Conservation (phyloP, 2,113 vertebrate species). For the Gorsachius goisagi region DNA sequence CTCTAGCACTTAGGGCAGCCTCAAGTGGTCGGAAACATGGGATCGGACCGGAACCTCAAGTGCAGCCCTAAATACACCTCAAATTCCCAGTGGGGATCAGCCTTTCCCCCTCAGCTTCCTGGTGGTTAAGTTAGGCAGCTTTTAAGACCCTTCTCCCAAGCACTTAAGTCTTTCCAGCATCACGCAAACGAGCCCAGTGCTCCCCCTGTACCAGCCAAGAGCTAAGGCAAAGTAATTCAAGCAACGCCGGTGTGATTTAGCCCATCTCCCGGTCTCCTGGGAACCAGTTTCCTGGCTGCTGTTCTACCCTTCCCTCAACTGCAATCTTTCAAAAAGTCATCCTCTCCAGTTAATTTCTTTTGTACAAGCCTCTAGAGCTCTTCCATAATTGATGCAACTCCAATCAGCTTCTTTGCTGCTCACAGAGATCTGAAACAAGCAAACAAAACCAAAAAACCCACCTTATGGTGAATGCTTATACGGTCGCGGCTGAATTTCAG, state of each 20-base stretch:
- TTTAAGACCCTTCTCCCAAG: conserved; percentile 14
- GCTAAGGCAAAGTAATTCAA: conserved; percentile 12
- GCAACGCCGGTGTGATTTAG: conserved; percentile 1
- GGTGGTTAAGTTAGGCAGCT: neutral
- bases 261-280: neutral
- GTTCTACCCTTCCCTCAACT: neutral
- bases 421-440: neutral
- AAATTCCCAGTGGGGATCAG: neutral
- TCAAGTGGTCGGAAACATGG: neutral
- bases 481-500: neutral
- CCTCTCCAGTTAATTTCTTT: neutral
- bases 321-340: neutral
- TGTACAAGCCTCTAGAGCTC: neutral
- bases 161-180: conserved; percentile 18
- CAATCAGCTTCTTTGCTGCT: neutral
- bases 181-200: neutral
- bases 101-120: neutral
- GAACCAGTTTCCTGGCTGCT: conserved; percentile 16
- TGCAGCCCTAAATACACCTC: neutral
- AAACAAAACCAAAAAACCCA: neutral
- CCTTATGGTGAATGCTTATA: neutral
- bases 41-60: neutral
- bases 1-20: neutral
- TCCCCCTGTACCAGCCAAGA: neutral
- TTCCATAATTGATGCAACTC: neutral